Evolutionary conservation across 2,888 invertebrate genomes (phyloP).

Genomic region (Lepidocyrtoides sp.): DNA sequence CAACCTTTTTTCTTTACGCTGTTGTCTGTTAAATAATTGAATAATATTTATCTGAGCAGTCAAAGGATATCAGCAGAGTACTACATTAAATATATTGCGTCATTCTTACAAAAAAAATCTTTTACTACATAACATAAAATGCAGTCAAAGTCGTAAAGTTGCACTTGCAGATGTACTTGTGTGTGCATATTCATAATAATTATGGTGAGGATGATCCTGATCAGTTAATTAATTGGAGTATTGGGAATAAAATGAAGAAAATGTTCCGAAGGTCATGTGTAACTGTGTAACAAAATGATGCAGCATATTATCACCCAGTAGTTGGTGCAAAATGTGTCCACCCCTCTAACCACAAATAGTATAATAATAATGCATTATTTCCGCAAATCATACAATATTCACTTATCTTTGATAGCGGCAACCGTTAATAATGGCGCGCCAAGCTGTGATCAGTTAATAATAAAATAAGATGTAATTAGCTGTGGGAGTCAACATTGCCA

Average conservation of each 20-base stretch:
- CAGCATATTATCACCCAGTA: background rate
- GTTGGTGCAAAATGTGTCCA: background rate
- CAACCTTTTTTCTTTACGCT: slow-evolving; percentile 67
- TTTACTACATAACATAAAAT: too few species aligned
- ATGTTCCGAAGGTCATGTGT: slow-evolving; percentile 65
- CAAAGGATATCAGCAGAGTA: background rate
- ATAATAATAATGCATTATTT: slow-evolving; percentile 55
- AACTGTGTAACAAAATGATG: too few species aligned
- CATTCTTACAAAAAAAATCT: background rate
- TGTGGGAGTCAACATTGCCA: slow-evolving; percentile 13
- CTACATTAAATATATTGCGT: slow-evolving; percentile 34
- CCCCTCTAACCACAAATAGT: slow-evolving; percentile 26
- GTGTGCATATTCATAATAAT: background rate
- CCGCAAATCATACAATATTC: slow-evolving; percentile 38
- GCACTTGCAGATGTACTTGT: too few species aligned
- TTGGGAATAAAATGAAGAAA: slow-evolving; percentile 52
- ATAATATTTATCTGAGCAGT: background rate
- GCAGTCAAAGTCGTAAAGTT: too few species aligned
- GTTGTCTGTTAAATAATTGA: too few species aligned
- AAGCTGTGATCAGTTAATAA: slow-evolving; percentile 9
- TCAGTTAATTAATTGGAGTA: slow-evolving; percentile 58
- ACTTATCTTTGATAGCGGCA: slow-evolving; percentile 34
- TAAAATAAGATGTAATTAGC: background rate
- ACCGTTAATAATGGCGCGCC: background rate
- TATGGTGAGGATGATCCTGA: slow-evolving; percentile 1